Base-by-base conservation (phyloP, 2,797 vertebrate genomes). In the Australoheros facetus region DNA sequence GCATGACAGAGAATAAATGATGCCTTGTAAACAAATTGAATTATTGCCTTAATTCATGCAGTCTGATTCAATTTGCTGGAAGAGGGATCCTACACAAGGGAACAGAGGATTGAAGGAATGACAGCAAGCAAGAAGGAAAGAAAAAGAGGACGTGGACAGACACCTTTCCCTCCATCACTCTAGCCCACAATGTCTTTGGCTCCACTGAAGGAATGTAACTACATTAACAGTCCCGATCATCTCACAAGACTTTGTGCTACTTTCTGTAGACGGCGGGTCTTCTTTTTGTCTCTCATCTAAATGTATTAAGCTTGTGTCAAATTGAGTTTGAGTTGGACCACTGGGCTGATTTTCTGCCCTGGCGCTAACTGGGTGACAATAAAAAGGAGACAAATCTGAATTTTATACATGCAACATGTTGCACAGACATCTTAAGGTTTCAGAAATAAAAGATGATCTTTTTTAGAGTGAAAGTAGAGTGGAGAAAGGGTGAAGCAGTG, bases 1-100 rank as follows among this genome's bases (percentile, higher is more conserved):
- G 93, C 89, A 87, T 94, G 95, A 95, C 93, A 92, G 92, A 81
- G 91, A 95, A 96, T 95, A 95, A 95, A 95, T 95, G 92, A 95
- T 81, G 93, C 88, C 92, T 92, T 92, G 94, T 94, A 95, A 94
- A 95, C 94, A 95, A 96, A 96, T 95, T 93, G 88, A 90, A 79
- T 96, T 95, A 95, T 94, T 92, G 92, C 93, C 95, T 95, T 95
- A 95, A 96, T 96, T 96, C 94, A 95, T 93, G 94, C 94, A 90
- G 91, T 89, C 91, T 95, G 94, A 96, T 96, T 93, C 69, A 79
- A 96, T 96, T 96, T 94, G 83, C 83, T 17, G 51, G 71, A 79
- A 91, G 86, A 91, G n/a, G 85, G 93, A 91, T 91, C 93, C 90
- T 92, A 92, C 90, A 84, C 83, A 17, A 71, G 89, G 89, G 89